Conservation (phyloP, 2,113 vertebrate species). For the Litocranius walleri region DNA sequence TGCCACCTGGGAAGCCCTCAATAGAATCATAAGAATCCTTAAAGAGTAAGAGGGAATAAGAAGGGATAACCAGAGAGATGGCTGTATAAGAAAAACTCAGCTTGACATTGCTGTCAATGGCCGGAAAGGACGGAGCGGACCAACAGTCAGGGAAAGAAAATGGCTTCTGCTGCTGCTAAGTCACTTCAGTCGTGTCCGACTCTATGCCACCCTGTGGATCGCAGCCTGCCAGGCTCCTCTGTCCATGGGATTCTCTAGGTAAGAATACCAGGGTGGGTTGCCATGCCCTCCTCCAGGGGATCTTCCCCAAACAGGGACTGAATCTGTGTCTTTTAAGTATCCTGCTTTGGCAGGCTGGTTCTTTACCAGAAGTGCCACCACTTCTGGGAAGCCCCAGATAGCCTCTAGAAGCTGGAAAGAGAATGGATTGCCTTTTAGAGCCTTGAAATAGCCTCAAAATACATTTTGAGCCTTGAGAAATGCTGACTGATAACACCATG, state of each 20-base stretch:
- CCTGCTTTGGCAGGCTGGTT: not conserved
- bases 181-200: not conserved
- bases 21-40: not conserved
- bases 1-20: not conserved
- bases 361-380: not conserved
- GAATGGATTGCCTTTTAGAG: not conserved
- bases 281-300: not conserved
- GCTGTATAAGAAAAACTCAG: not conserved
- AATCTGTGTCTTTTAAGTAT: not conserved
- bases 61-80: not conserved
- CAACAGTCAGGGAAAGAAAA: not conserved
- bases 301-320: not conserved
- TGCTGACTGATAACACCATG: not conserved
- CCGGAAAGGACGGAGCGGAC: fast-evolving
- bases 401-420: not conserved
- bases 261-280: not conserved
- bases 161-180: not conserved
- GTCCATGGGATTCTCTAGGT: not conserved
- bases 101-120: too few relatives aligned
- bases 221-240: not conserved
- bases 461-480: not conserved
- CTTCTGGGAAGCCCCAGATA: not conserved
- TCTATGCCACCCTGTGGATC: not conserved
- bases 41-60: not conserved
- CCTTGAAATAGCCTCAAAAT: not conserved